phyloP scores from a whole-genome alignment of 1,140 invertebrate species.

The Thaumatotibia leucotreta region DNA sequence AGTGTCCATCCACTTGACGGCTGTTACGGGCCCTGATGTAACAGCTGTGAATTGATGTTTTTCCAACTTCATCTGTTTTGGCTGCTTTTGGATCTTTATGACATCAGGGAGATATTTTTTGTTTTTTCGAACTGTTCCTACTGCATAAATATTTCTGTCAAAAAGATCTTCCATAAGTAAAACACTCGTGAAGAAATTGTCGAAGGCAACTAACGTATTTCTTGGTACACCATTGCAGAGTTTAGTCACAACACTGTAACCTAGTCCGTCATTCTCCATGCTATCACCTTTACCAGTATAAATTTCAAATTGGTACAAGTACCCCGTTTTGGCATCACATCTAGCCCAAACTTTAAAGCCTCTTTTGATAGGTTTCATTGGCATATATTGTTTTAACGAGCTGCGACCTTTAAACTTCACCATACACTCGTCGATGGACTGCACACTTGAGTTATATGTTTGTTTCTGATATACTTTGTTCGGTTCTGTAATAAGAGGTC shows the following conservation, averaged over 20 bases:
- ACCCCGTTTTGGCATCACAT: constrained; percentile 25
- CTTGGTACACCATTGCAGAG: constrained; percentile 17
- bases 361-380: constrained; percentile 38
- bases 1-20: constrained; percentile 41
- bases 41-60: constrained; percentile 34
- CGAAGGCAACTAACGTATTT: constrained; percentile 27
- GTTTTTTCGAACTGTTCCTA: constrained; percentile 29
- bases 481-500: constrained; percentile 15
- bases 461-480: constrained; percentile 16
- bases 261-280: constrained; percentile 26
- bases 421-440: constrained; percentile 35
- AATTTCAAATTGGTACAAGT: constrained; percentile 24
- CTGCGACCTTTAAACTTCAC: constrained; percentile 32
- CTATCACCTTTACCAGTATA: constrained; percentile 29
- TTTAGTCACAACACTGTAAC: constrained; percentile 28
- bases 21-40: constrained; percentile 31
- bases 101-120: constrained; percentile 32
- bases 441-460: constrained; percentile 14
- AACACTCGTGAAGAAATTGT: constrained; percentile 32
- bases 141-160: constrained; percentile 30
- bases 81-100: constrained; percentile 21
- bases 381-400: constrained; percentile 32
- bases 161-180: constrained; percentile 30
- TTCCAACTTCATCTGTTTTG: constrained; percentile 18
- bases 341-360: constrained; percentile 38